Conservation (phyloP, 2,113 vertebrate species). For the Polypterus bichir region DNA sequence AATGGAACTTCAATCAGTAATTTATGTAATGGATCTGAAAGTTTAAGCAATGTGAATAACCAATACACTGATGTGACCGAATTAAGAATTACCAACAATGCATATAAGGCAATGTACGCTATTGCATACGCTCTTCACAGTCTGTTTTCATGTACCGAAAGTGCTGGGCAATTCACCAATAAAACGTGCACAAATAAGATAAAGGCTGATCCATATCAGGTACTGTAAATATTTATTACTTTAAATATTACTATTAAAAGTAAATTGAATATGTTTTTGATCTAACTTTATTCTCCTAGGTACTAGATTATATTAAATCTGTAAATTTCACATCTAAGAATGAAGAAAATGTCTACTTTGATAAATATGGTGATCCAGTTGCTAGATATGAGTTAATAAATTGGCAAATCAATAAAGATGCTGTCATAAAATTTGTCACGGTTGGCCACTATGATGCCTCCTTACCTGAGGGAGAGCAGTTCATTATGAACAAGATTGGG, state of each 20-base stretch:
- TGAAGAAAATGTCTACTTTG: slow-evolving; percentile 7
- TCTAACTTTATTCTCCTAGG: neutral
- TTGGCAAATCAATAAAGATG: slow-evolving; percentile 14
- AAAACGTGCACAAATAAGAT: neutral
- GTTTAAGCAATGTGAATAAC: neutral
- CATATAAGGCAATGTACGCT: slow-evolving; percentile 3
- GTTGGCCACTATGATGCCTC: slow-evolving; percentile 8
- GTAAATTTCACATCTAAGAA: slow-evolving; percentile 6
- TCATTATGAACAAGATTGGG: neutral
- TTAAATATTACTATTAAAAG: neutral
- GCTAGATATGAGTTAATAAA: slow-evolving; percentile 7
- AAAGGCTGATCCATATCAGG: neutral
- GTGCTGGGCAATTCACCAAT: neutral
- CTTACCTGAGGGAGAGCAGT: neutral
- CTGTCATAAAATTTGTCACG: neutral
- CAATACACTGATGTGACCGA: neutral
- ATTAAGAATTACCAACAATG: neutral
- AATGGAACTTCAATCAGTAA: neutral
- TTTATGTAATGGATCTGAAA: neutral
- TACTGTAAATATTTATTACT: neutral
- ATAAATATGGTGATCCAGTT: slow-evolving; percentile 6
- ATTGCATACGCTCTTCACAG: neutral
- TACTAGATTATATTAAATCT: slow-evolving; percentile 5
- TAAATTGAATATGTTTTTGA: neutral
- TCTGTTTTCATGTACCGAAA: neutral